These are phyloP conservation scores for Limnephilus marmoratus DNA, from an alignment of 2,888 invertebrate genomes.

Conservation along the genomic window DNA sequence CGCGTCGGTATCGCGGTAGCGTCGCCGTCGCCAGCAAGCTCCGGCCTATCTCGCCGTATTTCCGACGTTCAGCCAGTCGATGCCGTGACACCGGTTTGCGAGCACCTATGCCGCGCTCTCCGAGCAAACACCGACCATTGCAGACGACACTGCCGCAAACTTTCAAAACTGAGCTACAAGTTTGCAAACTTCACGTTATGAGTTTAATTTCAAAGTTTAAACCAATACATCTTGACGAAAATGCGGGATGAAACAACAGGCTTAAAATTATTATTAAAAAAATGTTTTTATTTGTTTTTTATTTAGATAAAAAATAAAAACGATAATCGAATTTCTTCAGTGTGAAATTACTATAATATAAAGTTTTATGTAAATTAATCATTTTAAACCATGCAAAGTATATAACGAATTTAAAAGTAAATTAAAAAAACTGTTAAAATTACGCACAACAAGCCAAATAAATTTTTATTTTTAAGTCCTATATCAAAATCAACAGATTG, in stretches of 20 bases:
- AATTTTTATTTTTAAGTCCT: background rate
- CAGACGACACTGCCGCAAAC: background rate
- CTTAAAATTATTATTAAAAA: background rate
- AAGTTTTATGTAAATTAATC: background rate
- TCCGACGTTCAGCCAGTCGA: constrained; percentile 9
- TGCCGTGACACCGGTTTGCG: background rate
- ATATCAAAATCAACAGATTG: background rate
- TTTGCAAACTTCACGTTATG: background rate
- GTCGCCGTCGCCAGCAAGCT: background rate
- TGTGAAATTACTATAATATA: background rate
- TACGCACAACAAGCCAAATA: background rate
- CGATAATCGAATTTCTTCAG: background rate
- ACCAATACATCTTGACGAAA: background rate
- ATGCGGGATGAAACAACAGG: background rate
- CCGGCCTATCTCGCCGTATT: background rate
- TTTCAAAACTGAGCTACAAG: background rate
- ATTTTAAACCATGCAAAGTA: background rate
- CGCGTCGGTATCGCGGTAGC: background rate
- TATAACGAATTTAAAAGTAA: background rate
- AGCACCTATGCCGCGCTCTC: constrained; percentile 3
- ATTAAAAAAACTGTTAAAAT: too few relatives aligned
- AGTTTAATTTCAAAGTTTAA: background rate
- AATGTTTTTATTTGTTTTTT: too few relatives aligned
- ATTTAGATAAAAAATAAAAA: background rate
- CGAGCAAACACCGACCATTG: background rate